Evolutionary conservation across 1,140 invertebrate genomes (phyloP).

Genomic region (Monochamus saltuarius): DNA sequence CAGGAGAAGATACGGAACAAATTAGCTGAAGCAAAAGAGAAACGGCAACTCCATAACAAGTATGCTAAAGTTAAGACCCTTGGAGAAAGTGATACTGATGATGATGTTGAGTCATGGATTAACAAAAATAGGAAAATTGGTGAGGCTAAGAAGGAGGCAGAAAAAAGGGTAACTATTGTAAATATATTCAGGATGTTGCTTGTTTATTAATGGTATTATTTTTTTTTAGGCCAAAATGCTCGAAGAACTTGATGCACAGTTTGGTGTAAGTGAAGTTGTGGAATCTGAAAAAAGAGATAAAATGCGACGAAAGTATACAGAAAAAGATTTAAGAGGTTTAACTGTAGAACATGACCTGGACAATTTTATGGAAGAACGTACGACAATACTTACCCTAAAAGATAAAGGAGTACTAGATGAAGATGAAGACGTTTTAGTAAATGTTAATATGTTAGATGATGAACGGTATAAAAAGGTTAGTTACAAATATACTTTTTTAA

Average conservation of each 20-base stretch:
- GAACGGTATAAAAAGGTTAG: slow-evolving; percentile 82
- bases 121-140: slow-evolving; percentile 74
- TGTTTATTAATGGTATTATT: slow-evolving; percentile 25
- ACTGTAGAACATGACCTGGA: slow-evolving; percentile 84
- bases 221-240: slow-evolving; percentile 79
- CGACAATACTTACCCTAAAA: slow-evolving; percentile 89
- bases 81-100: slow-evolving; percentile 73
- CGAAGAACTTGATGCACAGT: slow-evolving; percentile 93
- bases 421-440: slow-evolving; percentile 87
- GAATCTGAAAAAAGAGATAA: slow-evolving; percentile 72
- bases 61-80: slow-evolving; percentile 66
- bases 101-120: slow-evolving; percentile 78
- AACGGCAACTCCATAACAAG: slow-evolving; percentile 76
- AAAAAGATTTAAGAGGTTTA: slow-evolving; percentile 76
- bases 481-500: slow-evolving; percentile 5
- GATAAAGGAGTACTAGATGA: slow-evolving; percentile 91
- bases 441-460: slow-evolving; percentile 94
- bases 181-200: slow-evolving; percentile 9
- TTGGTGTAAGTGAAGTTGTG: slow-evolving; percentile 84
- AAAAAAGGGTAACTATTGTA: slow-evolving; percentile 68
- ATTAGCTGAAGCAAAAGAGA: slow-evolving; percentile 74
- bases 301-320: slow-evolving; percentile 64
- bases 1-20: slow-evolving; percentile 84
- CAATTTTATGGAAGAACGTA: slow-evolving; percentile 79
- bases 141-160: slow-evolving; percentile 82